Conservation (phyloP, 2,888 invertebrate genomes). For the Amiota communis region DNA sequence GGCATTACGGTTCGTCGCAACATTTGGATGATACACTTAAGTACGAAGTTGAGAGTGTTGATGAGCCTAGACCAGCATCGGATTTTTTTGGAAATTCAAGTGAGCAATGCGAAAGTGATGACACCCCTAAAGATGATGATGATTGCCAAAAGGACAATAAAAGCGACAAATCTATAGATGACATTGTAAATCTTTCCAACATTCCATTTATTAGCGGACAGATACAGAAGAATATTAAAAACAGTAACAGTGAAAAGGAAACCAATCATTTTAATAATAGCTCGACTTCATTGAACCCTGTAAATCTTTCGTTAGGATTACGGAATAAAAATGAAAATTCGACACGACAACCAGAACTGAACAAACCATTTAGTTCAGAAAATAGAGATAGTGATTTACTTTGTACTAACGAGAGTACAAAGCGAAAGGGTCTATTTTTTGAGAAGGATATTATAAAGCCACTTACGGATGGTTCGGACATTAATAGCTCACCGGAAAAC, state of each 20-base stretch:
- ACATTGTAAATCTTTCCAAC: conserved; percentile 60
- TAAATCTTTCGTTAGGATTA: conserved; percentile 82
- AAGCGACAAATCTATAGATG: conserved; percentile 58
- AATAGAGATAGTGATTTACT: conserved; percentile 46
- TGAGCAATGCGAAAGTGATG: conserved; percentile 73
- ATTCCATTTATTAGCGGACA: conserved; percentile 51
- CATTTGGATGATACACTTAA: conserved; percentile 55
- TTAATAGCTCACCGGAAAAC: conserved; percentile 85
- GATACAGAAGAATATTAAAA: conserved; percentile 43
- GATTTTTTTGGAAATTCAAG: conserved; percentile 44
- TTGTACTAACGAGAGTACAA: conserved; percentile 55
- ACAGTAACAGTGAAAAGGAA: conserved; percentile 74
- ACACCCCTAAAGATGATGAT: conserved; percentile 52
- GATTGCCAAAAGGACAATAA: conserved; percentile 53
- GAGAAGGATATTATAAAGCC: conserved; percentile 75
- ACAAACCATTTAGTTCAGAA: conserved; percentile 43
- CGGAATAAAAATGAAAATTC: conserved; percentile 75
- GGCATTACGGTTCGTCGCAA: conserved; percentile 54
- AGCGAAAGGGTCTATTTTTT: conserved; percentile 65
- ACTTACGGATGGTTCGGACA: conserved; percentile 81
- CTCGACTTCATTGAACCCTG: conserved; percentile 86
- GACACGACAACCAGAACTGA: conserved; percentile 37
- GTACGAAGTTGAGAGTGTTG: conserved; percentile 58
- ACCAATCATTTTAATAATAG: conserved; percentile 62
- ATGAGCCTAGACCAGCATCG: conserved; percentile 44